Base-by-base conservation (phyloP, 1,140 invertebrate genomes). In the Muscidifurax raptorellus region DNA sequence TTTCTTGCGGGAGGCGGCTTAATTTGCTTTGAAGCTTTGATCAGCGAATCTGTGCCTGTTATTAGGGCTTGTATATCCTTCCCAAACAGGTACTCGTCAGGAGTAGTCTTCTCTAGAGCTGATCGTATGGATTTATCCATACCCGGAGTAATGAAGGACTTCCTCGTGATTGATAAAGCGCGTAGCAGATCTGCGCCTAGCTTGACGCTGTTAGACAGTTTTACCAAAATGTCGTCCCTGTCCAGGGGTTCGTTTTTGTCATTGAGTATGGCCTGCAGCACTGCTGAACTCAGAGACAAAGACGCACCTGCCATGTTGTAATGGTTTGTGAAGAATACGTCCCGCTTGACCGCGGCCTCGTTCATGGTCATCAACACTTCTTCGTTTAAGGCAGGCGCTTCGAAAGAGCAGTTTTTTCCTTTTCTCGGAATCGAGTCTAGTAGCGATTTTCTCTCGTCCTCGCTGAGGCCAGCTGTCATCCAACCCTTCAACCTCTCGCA, bases 41-140 rank as follows among this genome's bases (percentile, higher is more conserved):
- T 32, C 6, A 80, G 3, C 6, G 85, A 27, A 27, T 76, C 80
- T 5, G 84, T 64, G 22, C 84, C 72, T 32, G 85, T 83, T 0
- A 87, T 32, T 77, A 36, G 59, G 9, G 85, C 82, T 2, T 28
- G 36, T 25, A 87, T 22, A 1, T 81, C 67, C 18, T 77, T 64
- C 15, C 87, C 87, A 64, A 82, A 86, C 4, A 87, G 32, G 4
- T 40, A 36, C 27, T 69, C 32, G n/a, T 82, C 82, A 7, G 82
- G 7, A 27, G 67, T 83, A 4, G 81, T 59, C 15, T 87, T 80
- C 77, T 86, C 74, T 6, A 87, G 30, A 64, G 82, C 28, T 28
- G 40, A 67, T 52, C 74, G 27, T 5, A 67, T 66, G 7, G 47
- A 36, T 52, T 84, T 76, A 28, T 67, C 22, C 0, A 85, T 27